These are phyloP conservation scores for Isichthys henryi DNA, from an alignment of 2,113 vertebrate genomes.

Conservation along the genomic window DNA sequence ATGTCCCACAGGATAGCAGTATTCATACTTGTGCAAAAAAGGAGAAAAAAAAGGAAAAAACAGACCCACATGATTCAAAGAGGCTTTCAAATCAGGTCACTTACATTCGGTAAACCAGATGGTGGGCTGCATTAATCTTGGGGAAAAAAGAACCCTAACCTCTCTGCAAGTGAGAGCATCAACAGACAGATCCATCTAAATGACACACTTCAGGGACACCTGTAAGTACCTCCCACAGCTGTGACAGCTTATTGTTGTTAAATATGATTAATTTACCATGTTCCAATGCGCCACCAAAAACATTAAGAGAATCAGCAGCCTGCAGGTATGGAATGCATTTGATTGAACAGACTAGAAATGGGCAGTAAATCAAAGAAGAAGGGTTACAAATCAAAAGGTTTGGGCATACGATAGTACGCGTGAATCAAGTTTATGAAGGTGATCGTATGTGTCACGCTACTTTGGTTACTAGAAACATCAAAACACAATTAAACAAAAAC, in stretches of 20 bases:
- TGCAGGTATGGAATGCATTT: conserved; percentile 8
- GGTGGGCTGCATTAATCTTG: conserved; percentile 23
- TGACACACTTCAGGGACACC: conserved; percentile 8
- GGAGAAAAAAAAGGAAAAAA: background rate
- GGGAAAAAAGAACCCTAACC: conserved; percentile 19
- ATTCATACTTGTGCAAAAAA: background rate
- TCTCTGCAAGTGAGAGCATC: conserved; percentile 27
- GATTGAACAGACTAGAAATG: background rate
- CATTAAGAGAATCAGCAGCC: conserved; percentile 23
- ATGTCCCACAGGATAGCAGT: too few relatives aligned
- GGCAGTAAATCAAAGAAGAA: background rate
- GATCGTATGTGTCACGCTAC: conserved; percentile 31
- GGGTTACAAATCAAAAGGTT: conserved; percentile 15
- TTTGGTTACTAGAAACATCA: background rate
- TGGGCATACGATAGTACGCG: conserved; percentile 23
- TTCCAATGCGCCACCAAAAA: conserved; percentile 29
- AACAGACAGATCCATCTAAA: conserved; percentile 28
- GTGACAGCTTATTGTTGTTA: conserved; percentile 30
- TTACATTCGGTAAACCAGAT: conserved; percentile 33
- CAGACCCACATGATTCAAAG: background rate
- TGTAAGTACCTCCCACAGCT: conserved; percentile 29
- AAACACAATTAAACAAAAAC: background rate
- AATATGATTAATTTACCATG: conserved; percentile 38
- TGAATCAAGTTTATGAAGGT: conserved; percentile 23
- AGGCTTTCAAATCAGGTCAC: conserved; percentile 27